Evolutionary conservation across 2,113 vertebrate genomes (phyloP), one percentile per base, ranked within the genome.

Genomic region (Archocentrus centrarchus): DNA sequence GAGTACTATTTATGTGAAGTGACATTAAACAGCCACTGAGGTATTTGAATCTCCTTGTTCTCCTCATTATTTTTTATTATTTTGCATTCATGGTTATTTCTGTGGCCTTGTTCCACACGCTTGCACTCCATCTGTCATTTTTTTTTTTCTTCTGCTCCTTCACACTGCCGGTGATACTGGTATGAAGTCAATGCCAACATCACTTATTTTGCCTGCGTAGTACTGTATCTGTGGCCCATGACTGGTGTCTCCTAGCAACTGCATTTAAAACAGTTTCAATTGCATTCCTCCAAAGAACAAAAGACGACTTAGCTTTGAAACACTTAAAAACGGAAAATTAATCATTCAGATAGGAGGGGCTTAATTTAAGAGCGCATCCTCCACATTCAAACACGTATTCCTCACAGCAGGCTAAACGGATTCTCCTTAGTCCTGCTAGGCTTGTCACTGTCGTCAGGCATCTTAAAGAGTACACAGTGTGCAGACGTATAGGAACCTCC

Each of bases 231-330:
- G 8, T 77, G 47, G 83, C 79, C 82, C 83, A 55, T 3, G 59
- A 90, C 89, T 60, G 53, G 79, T 37, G 93, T 95, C 87, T 93
- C 93, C 90, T 93, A 93, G 93, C 93, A 94, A 94, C 94, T 20
- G 66, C 80, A 80, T 87, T 81, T 83, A 85, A 89, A 87, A 55
- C 59, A 7, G 39, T 88, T 89, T 88, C 60, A 86, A 77, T 84
- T 50, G 77, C 75, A 81, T 86, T 75, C 76, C 68, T 88, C 50
- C 13, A 3, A 81, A 93, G 85, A 92, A 93, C 88, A 90, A 93
- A 91, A 90, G 87, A 53, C 85, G 86, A 83, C 91, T 91, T 92
- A 81, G 82, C 86, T 88, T 80, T 87, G 81, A 91, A 88, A 91
- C 76, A 80, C 75, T 88, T 82, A 76, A 24, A 24, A 24, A 24